These are phyloP conservation scores for Myrmophylax atrothorax DNA, from an alignment of 2,113 vertebrate genomes.

Conservation along the genomic window DNA sequence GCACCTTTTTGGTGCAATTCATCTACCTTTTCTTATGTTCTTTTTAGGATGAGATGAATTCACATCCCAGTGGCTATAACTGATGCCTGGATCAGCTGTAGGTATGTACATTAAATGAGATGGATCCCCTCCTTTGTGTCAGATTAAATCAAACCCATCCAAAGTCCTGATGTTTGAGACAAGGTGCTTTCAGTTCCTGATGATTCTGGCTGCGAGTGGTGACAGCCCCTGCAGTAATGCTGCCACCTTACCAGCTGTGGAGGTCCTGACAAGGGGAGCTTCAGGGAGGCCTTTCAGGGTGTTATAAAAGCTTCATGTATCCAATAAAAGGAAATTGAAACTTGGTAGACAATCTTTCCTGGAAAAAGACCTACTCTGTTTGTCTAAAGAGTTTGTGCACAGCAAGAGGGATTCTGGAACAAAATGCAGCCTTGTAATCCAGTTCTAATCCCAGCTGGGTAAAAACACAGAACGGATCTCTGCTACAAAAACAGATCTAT, in stretches of 20 bases:
- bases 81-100: background rate
- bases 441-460: background rate
- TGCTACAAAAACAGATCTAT: background rate
- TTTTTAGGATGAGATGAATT: background rate
- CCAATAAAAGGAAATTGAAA: conserved; percentile 25
- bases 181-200: background rate
- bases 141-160: background rate
- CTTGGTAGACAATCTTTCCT: conserved; percentile 18
- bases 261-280: background rate
- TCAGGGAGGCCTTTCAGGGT: background rate
- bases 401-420: conserved; percentile 44
- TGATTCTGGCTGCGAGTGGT: background rate
- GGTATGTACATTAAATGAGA: background rate
- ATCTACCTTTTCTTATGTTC: background rate
- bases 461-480: background rate
- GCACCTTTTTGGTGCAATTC: background rate
- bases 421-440: background rate
- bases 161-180: background rate
- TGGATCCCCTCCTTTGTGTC: background rate
- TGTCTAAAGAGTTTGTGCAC: conserved; percentile 23
- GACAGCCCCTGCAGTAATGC: background rate
- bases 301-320: background rate
- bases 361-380: conserved; percentile 9
- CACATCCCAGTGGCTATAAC: background rate
- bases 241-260: background rate